A percentile compares a stretch with the other conserved stretches of the same genome.
Conservation (phyloP, 2,113 vertebrate species). For the Mastomys coucha region DNA sequence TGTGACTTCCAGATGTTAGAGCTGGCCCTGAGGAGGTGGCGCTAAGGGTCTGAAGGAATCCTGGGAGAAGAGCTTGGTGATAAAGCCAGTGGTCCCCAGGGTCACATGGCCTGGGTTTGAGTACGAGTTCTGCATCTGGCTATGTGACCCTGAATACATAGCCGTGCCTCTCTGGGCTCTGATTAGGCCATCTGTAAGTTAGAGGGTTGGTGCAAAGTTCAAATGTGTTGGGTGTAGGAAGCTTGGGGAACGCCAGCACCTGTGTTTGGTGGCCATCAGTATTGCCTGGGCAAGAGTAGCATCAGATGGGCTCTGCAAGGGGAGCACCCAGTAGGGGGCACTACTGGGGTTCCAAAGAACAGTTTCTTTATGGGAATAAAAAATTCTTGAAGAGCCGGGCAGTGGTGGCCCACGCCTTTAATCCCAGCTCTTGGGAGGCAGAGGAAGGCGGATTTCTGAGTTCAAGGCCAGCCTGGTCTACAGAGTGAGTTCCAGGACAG, state of each 20-base stretch:
- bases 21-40: neutral
- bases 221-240: accelerated
- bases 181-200: neutral
- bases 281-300: accelerated
- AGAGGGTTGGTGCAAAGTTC: neutral
- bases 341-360: neutral
- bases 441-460: neutral
- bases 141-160: neutral
- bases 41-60: neutral
- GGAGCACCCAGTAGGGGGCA: too few species aligned
- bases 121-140: neutral
- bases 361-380: neutral
- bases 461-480: neutral
- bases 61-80: too few species aligned
- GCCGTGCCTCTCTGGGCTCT: conserved; percentile 3
- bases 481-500: neutral
- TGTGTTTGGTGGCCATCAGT: neutral
- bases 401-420: neutral
- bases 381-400: too few species aligned
- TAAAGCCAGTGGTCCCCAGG: neutral
- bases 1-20: neutral
- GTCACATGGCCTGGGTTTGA: neutral
- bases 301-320: accelerated
- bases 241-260: neutral
- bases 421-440: neutral